These are phyloP conservation scores for Danionella cerebrum DNA, from an alignment of 2,113 vertebrate species.

Conservation along the genomic window DNA sequence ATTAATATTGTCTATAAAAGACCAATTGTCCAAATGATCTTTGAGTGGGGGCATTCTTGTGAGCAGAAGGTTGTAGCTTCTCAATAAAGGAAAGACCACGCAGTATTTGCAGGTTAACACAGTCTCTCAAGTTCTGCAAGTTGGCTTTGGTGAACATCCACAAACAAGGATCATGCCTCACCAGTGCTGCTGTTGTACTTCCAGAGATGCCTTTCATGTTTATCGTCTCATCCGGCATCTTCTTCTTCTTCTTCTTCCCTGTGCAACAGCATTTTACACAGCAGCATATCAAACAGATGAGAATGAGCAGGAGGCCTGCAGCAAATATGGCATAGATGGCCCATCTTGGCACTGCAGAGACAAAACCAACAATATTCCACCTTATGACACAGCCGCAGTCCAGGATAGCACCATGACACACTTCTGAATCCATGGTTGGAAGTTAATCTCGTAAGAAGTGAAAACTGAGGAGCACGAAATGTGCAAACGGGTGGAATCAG, in stretches of 20 bases:
- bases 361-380: not conserved
- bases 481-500: constrained; percentile 45
- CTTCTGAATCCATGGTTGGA: constrained; percentile 33
- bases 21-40: too few species aligned
- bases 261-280: constrained; percentile 66
- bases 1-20: too few species aligned
- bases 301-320: constrained; percentile 46
- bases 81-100: too few species aligned
- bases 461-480: constrained; percentile 48
- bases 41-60: too few species aligned
- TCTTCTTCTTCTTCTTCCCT: constrained; percentile 60
- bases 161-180: too few species aligned
- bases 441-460: constrained; percentile 37
- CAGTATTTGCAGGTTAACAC: too few species aligned
- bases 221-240: constrained; percentile 55
- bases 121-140: too few species aligned
- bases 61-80: too few species aligned
- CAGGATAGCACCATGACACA: constrained; percentile 27
- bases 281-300: constrained; percentile 69
- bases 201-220: constrained; percentile 41
- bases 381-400: not conserved
- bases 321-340: constrained; percentile 50
- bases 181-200: constrained; percentile 57
- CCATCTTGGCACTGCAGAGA: constrained; percentile 76
- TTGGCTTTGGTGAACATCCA: too few species aligned